Evolutionary conservation across 2,888 invertebrate genomes (phyloP), one percentile per base, ranked within the genome.

Genomic region (Auanema sp.): DNA sequence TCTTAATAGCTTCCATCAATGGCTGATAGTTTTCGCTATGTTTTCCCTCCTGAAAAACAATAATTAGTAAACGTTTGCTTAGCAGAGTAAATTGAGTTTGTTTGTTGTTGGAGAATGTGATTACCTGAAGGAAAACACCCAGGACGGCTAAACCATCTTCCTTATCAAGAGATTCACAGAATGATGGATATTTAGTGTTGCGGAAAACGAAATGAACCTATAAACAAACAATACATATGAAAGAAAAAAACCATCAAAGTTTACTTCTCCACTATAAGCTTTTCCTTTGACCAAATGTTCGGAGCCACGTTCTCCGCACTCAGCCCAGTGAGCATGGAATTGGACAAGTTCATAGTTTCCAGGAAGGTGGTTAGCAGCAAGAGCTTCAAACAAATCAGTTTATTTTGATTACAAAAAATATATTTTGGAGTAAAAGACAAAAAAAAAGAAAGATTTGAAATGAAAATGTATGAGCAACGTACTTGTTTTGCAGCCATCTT

Each of bases 311-410:
- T 60, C 66, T 8, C 72, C 65, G 52, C 78, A 65, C 33, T 67
- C 58, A 43, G 77, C 75, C 82, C 82, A 82, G 65, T 82, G 82
- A 41, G 75, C 76, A 63, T 82, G 82, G 64, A 82, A 79, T 65
- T 82, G 82, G 56, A 72, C 77, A 54, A 82, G 60, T 47, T 73
- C 69, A 60, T 67, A 78, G 16, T 56, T 64, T 4, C 65, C 66
- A 1, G 59, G 69, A 11, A 74, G 63, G 60, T 74, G 71, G 51
- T 54, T 63, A 11, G 66, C 70, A 11, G 67, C 60, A 12, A 75
- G 60, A 50, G 50, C 75, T 75, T 57, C 50, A 67, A 62, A n/a
- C 2, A 18, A 55, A 16, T 55, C 18, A 40, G 41, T 23, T 55
- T 52, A 23, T 25, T 52, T 5, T n/a, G 18, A 21, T 25, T 24